These are phyloP conservation scores for Eudyptes chrysolophus DNA, from an alignment of 2,113 vertebrate species.

Conservation along the genomic window DNA sequence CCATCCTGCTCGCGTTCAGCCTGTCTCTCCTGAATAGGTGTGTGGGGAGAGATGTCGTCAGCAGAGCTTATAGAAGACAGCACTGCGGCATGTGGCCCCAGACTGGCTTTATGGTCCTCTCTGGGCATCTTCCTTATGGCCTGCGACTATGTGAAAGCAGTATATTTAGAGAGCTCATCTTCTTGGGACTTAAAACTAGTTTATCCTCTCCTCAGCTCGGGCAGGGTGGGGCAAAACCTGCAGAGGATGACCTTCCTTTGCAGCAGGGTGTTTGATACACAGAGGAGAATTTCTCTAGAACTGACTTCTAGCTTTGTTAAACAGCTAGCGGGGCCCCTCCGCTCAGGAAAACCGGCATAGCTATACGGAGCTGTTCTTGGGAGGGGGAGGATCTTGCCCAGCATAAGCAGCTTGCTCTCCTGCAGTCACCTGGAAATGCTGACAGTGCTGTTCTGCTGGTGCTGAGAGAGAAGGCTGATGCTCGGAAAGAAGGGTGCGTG, in stretches of 20 bases:
- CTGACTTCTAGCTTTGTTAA: background rate
- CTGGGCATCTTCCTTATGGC: background rate
- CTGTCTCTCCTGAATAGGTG: background rate
- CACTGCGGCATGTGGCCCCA: background rate
- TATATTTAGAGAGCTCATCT: background rate
- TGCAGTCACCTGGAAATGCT: background rate
- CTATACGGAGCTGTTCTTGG: background rate
- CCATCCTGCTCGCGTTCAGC: background rate
- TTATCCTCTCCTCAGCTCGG: background rate
- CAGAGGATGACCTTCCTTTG: background rate
- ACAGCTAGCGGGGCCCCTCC: background rate
- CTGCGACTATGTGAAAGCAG: background rate
- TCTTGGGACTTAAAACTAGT: background rate
- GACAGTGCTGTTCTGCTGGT: background rate
- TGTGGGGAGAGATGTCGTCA: background rate
- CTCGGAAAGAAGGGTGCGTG: background rate
- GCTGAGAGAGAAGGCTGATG: background rate
- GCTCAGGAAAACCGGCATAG: background rate
- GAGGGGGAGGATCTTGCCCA: background rate
- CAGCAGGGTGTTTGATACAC: background rate
- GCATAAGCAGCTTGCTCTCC: background rate
- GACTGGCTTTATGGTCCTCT: background rate
- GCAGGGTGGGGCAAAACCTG: background rate
- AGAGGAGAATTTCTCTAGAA: background rate
- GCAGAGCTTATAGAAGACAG: background rate